Conservation (phyloP, 23 tunicate genomes). For the Halocynthia roretzi region DNA sequence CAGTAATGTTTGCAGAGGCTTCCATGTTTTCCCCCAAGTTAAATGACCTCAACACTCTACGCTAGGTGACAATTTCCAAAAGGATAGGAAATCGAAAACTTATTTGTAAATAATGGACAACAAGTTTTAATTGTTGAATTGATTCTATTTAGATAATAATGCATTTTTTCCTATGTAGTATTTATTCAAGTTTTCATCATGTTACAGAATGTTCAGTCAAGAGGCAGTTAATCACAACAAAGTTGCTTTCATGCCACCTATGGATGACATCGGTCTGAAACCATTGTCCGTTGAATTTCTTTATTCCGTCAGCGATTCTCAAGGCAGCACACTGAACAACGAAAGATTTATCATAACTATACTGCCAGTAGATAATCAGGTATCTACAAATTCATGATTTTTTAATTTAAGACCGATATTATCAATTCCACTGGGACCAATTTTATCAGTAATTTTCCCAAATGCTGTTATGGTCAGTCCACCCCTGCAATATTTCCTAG, state of each 20-base stretch:
- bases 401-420: not conserved
- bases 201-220: slow-evolving; percentile 69
- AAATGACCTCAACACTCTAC: too few relatives aligned
- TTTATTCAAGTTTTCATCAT: not conserved
- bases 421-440: too few relatives aligned
- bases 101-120: not conserved
- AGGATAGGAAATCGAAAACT: too few relatives aligned
- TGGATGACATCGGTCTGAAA: slow-evolving; percentile 63
- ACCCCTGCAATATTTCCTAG: too few relatives aligned
- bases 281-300: slow-evolving; percentile 56
- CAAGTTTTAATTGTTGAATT: not conserved
- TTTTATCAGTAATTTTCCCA: too few relatives aligned
- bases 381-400: not conserved
- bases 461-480: too few relatives aligned
- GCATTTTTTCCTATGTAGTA: not conserved
- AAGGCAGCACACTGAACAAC: slow-evolving; percentile 30
- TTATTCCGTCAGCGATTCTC: slow-evolving; percentile 49
- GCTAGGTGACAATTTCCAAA: too few relatives aligned
- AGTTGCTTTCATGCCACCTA: slow-evolving; percentile 98
- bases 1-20: too few relatives aligned
- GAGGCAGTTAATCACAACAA: slow-evolving; percentile 65
- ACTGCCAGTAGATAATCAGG: slow-evolving; percentile 84
- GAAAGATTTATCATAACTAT: slow-evolving; percentile 57
- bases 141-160: not conserved
- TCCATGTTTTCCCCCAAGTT: too few relatives aligned